phyloP scores from a whole-genome alignment of 1,140 invertebrate genomes.

The Arion vulgaris region DNA sequence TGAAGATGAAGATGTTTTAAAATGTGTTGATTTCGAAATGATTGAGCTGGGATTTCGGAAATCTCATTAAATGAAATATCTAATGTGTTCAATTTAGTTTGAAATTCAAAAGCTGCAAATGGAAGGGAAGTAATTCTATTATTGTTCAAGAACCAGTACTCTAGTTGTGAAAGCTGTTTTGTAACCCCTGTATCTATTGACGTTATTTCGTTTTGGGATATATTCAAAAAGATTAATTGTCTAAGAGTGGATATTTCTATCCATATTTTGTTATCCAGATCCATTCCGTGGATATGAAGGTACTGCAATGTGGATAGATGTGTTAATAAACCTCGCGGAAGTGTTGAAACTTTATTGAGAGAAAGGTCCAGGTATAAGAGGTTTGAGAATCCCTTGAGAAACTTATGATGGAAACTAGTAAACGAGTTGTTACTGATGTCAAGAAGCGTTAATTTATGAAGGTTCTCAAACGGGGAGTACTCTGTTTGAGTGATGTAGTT shows the following conservation, averaged over 20 bases:
- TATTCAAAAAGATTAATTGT: constrained; percentile 30
- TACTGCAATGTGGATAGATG: constrained; percentile 18
- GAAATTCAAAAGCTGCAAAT: constrained; percentile 38
- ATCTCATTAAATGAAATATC: constrained; percentile 46
- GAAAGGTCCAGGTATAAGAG: constrained; percentile 39
- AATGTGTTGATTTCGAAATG: constrained; percentile 31
- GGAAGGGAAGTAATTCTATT: constrained; percentile 41
- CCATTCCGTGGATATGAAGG: constrained; percentile 39
- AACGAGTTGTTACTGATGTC: constrained; percentile 44
- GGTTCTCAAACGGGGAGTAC: constrained; percentile 11
- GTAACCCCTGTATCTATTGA: constrained; percentile 30
- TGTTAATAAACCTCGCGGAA: constrained; percentile 29
- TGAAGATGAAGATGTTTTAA: constrained; percentile 34
- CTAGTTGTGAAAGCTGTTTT: constrained; percentile 33
- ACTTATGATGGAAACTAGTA: background rate
- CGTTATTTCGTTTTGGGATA: constrained; percentile 31
- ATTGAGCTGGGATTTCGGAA: constrained; percentile 15
- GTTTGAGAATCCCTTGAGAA: constrained; percentile 35
- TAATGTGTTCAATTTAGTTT: constrained; percentile 30
- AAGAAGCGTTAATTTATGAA: constrained; percentile 31
- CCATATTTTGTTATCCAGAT: constrained; percentile 46
- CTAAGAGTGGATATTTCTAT: constrained; percentile 27
- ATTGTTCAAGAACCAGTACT: constrained; percentile 26
- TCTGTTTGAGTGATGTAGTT: constrained; percentile 42
- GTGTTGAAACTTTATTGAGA: constrained; percentile 16